These are phyloP conservation scores for Eurytoma adleriae DNA, from an alignment of 2,888 invertebrate genomes.

Conservation along the genomic window DNA sequence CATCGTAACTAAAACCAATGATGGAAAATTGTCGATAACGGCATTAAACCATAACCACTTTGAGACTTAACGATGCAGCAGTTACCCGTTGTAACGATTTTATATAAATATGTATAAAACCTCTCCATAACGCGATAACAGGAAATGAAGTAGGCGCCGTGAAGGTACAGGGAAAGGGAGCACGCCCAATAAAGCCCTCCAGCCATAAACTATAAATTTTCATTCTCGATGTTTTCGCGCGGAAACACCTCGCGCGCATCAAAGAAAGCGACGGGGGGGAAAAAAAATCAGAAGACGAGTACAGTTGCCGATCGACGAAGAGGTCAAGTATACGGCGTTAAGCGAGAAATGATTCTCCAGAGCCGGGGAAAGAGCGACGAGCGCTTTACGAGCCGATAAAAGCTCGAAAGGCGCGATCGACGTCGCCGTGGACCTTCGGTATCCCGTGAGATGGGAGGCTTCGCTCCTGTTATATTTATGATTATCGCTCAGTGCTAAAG, in stretches of 20 bases:
- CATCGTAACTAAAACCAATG: too few relatives aligned
- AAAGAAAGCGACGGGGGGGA: slow-evolving; percentile 12
- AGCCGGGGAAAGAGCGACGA: slow-evolving; percentile 52
- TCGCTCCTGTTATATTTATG: slow-evolving; percentile 62
- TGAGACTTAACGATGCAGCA: neutral
- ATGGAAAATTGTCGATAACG: too few relatives aligned
- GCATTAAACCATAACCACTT: neutral
- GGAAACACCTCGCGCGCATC: slow-evolving; percentile 11
- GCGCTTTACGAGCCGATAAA: slow-evolving; percentile 67
- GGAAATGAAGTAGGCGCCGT: too few relatives aligned
- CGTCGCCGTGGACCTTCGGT: slow-evolving; percentile 54
- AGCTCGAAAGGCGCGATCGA: slow-evolving; percentile 59
- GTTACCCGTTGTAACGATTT: slow-evolving; percentile 6
- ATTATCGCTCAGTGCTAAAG: slow-evolving; percentile 58
- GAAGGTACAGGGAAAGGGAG: neutral
- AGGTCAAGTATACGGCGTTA: slow-evolving; percentile 64
- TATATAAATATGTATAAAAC: slow-evolving; percentile 11
- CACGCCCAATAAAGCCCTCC: neutral
- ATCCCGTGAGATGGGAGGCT: slow-evolving; percentile 50
- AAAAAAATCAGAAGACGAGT: neutral
- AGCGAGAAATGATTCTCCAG: slow-evolving; percentile 65
- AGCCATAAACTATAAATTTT: slow-evolving; percentile 64
- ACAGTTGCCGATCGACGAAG: slow-evolving; percentile 1
- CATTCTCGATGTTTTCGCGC: slow-evolving; percentile 56
- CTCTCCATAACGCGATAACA: neutral